Evolutionary conservation across 1,140 invertebrate species (phyloP), one percentile per base, ranked within the genome.

Genomic region (Oppia nitens): DNA sequence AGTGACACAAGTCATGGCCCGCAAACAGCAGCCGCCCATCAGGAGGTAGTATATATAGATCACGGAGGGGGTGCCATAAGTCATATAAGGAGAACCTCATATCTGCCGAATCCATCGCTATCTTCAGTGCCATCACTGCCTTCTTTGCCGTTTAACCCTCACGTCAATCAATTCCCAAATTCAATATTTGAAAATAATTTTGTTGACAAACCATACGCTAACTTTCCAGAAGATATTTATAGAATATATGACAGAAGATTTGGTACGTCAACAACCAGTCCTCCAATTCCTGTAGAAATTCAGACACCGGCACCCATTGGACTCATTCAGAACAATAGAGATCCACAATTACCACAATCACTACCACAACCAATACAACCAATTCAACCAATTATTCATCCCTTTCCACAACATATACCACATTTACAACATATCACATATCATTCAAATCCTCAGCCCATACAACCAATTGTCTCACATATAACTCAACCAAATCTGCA

Each of bases 1-100:
- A 58, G 57, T 28, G 57, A 58, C 40, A 53, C 57, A 25, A 57
- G 23, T 25, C n/a, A 57, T 28, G 20, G 55, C 21, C n/a, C n/a
- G n/a, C n/a, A 57, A 2, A 49, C 53, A 47, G 23, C 23, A 20
- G 29, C 55, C 17, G 21, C 24, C 29, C 24, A 58, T 23, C 57
- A 58, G 20, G 25, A 58, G 23, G 49, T 58, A 12, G 14, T 58
- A n/a, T 32, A 50, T 23, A 59, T 59, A n/a, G 52, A 59, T 27
- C 57, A 59, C 29, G 57, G 57, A 6, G 29, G 47, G 11, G 57
- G 57, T 24, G 57, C 57, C 23, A 59, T 47, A 24, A 53, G 50
- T 53, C 40, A 49, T 45, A 47, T 59, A 2, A n/a, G 57, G 3
- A 1, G 57, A 47, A 59, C 53, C 24, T 52, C 27, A 9, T 12